These are phyloP conservation scores for Cephus runcator DNA, from an alignment of 2,888 invertebrate species.

Conservation along the genomic window DNA sequence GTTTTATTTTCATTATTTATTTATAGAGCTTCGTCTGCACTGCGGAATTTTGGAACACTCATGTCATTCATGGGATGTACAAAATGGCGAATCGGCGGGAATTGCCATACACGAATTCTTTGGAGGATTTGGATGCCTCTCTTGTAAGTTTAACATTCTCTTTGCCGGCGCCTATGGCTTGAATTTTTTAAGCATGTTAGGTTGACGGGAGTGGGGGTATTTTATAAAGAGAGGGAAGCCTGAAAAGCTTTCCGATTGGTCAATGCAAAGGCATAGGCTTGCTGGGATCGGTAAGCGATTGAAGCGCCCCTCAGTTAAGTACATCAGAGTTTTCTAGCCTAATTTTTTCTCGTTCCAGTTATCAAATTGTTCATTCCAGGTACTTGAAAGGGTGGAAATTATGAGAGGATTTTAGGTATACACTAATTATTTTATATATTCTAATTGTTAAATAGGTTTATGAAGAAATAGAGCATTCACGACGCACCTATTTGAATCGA, in stretches of 20 bases:
- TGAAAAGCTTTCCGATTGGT: background rate
- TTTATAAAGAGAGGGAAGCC: background rate
- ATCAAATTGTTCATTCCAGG: background rate
- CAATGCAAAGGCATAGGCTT: background rate
- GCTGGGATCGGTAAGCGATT: background rate
- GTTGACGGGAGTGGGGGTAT: background rate
- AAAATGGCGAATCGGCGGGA: background rate
- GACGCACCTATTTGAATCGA: conserved; percentile 27
- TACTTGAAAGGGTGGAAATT: background rate
- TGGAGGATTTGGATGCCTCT: background rate
- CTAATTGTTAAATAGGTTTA: background rate
- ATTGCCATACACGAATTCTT: background rate
- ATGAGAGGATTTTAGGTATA: background rate
- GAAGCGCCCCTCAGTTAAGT: background rate
- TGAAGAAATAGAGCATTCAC: conserved; percentile 9
- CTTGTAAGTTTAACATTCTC: background rate
- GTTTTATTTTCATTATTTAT: background rate
- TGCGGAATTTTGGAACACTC: background rate
- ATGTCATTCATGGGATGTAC: background rate
- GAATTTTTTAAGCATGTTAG: background rate
- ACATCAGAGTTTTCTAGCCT: background rate
- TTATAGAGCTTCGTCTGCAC: background rate
- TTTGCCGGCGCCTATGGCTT: background rate
- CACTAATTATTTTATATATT: conserved; percentile 1
- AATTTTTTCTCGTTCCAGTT: background rate